These are phyloP conservation scores for Neodon shergylaensis DNA, from an alignment of 2,113 vertebrate species.

Conservation along the genomic window DNA sequence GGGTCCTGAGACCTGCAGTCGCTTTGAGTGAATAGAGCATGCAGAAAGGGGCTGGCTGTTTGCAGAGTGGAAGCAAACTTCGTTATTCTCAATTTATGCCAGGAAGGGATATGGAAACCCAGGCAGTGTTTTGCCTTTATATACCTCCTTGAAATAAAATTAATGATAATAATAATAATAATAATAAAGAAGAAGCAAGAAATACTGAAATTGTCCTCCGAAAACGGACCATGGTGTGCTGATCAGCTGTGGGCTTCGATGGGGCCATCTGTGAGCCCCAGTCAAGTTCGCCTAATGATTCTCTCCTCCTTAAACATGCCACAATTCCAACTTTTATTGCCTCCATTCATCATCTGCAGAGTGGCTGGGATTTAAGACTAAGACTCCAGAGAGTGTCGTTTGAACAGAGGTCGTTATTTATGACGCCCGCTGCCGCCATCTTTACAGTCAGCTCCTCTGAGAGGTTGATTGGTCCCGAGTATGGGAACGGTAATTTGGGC, in stretches of 20 bases:
- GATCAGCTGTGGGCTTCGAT: constrained; percentile 46
- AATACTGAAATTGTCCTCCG: constrained; percentile 30
- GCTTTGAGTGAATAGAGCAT: not conserved
- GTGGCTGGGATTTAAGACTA: constrained; percentile 75
- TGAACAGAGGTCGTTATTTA: constrained; percentile 70
- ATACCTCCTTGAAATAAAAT: not conserved
- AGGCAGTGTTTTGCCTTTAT: constrained; percentile 26
- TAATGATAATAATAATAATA: not conserved
- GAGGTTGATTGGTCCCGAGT: constrained; percentile 3
- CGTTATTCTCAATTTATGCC: not conserved
- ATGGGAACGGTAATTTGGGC: constrained; percentile 39
- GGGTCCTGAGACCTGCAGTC: not conserved
- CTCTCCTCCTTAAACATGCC: constrained; percentile 67
- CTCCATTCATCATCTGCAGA: constrained; percentile 75
- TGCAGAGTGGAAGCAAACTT: not conserved
- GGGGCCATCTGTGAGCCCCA: constrained; percentile 23
- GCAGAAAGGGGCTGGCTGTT: not conserved
- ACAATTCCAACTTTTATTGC: constrained; percentile 76
- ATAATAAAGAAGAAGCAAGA: constrained; percentile 18
- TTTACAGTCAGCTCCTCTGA: constrained; percentile 52
- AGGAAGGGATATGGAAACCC: not conserved
- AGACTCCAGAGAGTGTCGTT: constrained; percentile 71
- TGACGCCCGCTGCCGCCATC: constrained; percentile 8
- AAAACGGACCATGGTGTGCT: constrained; percentile 47
- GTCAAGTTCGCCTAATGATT: constrained; percentile 67